phyloP scores from a whole-genome alignment of 2,888 invertebrate genomes.

The Scrobipalpa atriplicella region DNA sequence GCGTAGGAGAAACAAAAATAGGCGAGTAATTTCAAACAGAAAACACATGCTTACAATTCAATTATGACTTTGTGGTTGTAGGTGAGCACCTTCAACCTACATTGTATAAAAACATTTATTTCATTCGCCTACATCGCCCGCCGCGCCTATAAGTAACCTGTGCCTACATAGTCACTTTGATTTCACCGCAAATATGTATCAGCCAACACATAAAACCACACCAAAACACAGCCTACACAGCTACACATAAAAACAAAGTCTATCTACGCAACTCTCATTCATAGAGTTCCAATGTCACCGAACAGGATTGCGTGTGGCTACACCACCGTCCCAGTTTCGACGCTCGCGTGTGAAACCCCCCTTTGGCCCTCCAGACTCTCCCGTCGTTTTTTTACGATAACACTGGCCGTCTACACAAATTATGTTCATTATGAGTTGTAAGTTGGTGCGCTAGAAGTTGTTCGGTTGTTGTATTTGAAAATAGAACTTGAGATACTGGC shows the following conservation, averaged over 20 bases:
- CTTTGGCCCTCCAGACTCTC: conserved; percentile 54
- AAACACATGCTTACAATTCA: too few species aligned
- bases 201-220: not conserved
- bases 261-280: conserved; percentile 4
- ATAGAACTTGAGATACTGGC: not conserved
- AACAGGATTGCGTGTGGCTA: conserved; percentile 5
- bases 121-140: too few species aligned
- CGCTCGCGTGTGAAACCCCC: conserved; percentile 33
- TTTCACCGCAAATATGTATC: not conserved
- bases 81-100: too few species aligned
- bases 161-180: too few species aligned
- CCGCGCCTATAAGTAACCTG: too few species aligned
- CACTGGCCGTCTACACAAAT: conserved; percentile 55
- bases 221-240: not conserved
- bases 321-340: not conserved
- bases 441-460: conserved; percentile 8
- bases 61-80: too few species aligned
- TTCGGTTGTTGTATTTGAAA: not conserved
- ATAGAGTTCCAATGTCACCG: conserved; percentile 12
- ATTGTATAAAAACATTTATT: too few species aligned
- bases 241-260: not conserved
- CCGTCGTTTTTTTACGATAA: conserved; percentile 61
- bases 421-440: conserved; percentile 42
- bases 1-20: too few species aligned
- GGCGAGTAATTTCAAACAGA: too few species aligned